Base-by-base conservation (phyloP, 1,140 invertebrate species). In the Penaeus vannamei region DNA sequence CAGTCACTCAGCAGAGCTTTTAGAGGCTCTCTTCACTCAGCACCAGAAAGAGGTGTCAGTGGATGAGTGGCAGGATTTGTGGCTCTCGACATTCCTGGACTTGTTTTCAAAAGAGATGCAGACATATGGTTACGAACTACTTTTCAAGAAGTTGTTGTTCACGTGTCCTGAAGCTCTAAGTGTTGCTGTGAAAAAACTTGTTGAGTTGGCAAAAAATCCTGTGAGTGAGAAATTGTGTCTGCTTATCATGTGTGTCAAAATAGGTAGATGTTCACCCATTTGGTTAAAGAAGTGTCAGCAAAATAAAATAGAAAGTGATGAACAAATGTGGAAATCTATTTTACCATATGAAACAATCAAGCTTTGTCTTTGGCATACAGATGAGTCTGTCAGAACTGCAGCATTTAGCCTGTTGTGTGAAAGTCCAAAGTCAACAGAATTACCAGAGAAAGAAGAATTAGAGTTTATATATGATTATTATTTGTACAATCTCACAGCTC, bases 381-480 rank as follows among this genome's bases (percentile, higher is more conserved):
- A 91, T 72, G 91, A 91, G 64, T 85, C 86, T 94, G 92, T 95
- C 66, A 91, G 94, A 82, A 91, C 94, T 23, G 93, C 94, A 90
- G 94, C 95, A 0, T 94, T 97, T 86, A 94, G 94, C 5, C 93
- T 97, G 14, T 92, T 98, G 22, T 95, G 96, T 86, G 96, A 97
- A 91, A 96, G 95, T 22, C 95, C 95, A 76, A 96, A 96, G 92
- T 95, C 95, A 23, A 96, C 97, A 23, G 95, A 97, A 92, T 64
- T 92, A 0, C 95, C 96, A 87, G 93, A 93, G 2, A 23, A 91
- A 7, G 92, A 92, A 81, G 97, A 98, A 92, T 94, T 97, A 26
- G 92, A 95, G 22, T 93, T 96, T n/a, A 93, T 97, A 60, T 92
- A 95, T n/a, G 92, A 92, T 46, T 97, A 96, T 93, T 92, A 97